These are phyloP conservation scores for Phoenicopterus ruber DNA, from an alignment of 2,113 vertebrate species.

Conservation along the genomic window DNA sequence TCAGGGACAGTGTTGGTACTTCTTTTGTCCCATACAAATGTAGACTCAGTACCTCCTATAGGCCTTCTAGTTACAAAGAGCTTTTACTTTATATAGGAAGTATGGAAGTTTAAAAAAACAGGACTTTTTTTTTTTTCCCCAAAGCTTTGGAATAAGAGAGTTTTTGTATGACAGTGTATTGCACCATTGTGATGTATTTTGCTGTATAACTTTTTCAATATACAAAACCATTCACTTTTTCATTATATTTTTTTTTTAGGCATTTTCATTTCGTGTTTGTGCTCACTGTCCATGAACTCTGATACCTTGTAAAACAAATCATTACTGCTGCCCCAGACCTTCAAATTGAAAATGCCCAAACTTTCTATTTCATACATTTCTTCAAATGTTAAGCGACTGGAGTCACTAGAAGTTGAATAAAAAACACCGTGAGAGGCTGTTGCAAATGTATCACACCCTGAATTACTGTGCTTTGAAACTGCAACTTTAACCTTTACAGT, in stretches of 20 bases:
- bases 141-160: not conserved
- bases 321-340: constrained; percentile 17
- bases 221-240: not conserved
- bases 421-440: not conserved
- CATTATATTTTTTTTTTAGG: not conserved
- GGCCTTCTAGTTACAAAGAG: not conserved
- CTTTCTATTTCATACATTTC: constrained; percentile 20
- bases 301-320: constrained; percentile 40
- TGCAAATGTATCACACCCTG: not conserved
- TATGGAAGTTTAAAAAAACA: not conserved
- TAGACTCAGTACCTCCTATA: not conserved
- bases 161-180: not conserved
- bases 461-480: constrained; percentile 8
- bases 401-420: not conserved
- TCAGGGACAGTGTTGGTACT: not conserved
- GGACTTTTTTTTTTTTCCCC: too few relatives aligned
- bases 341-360: not conserved
- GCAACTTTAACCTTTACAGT: not conserved
- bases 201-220: not conserved
- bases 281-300: constrained; percentile 24
- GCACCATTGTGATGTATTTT: not conserved
- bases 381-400: not conserved
- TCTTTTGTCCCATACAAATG: not conserved
- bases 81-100: not conserved
- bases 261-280: constrained; percentile 46